Conservation (phyloP, 1,140 invertebrate genomes). For the Caenorhabditis brenneri region DNA sequence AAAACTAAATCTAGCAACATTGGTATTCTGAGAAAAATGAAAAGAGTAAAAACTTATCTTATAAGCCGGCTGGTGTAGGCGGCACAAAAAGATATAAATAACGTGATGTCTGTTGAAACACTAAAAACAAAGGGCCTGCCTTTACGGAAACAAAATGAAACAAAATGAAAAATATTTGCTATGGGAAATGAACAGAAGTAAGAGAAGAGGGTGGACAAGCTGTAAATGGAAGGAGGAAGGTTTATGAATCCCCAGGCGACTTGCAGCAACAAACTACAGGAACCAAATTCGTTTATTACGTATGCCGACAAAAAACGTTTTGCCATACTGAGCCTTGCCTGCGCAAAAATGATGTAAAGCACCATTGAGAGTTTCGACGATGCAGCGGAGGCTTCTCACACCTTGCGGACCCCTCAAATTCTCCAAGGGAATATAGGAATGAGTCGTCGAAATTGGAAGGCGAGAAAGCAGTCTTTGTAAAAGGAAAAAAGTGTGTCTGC, state of each 20-base stretch:
- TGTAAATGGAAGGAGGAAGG: neutral
- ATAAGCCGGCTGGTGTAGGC: neutral
- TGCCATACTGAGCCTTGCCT: neutral
- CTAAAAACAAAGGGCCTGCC: neutral
- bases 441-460: constrained; percentile 34
- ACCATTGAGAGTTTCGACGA: constrained; percentile 28
- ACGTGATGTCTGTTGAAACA: neutral
- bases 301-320: constrained; percentile 23
- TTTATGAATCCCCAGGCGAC: constrained; percentile 35
- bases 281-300: constrained; percentile 39
- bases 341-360: constrained; percentile 27
- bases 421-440: constrained; percentile 36
- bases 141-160: neutral
- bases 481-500: neutral
- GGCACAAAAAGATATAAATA: neutral
- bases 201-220: neutral
- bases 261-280: constrained; percentile 1
- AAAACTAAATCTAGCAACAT: neutral
- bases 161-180: constrained; percentile 26
- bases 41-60: neutral
- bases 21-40: neutral
- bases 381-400: neutral
- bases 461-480: constrained; percentile 18
- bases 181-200: constrained; percentile 12
- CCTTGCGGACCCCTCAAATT: neutral